Conservation (phyloP, 2,113 vertebrate species). For the Notarius lentiginosus region DNA sequence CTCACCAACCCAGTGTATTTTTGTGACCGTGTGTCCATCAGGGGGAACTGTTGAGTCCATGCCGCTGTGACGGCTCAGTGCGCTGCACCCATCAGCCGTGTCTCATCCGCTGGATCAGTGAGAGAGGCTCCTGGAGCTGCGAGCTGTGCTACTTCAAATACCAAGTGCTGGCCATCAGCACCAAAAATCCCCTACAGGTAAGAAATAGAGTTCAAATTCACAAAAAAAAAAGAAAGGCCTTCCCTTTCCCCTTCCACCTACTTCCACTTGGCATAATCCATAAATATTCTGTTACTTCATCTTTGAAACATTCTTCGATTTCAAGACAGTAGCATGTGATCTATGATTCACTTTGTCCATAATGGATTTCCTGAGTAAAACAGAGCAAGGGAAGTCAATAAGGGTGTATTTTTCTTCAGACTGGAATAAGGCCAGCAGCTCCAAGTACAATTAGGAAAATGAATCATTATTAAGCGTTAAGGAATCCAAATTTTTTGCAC, state of each 20-base stretch:
- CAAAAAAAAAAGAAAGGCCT: background rate
- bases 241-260: background rate
- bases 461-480: background rate
- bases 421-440: background rate
- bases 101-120: constrained; percentile 92
- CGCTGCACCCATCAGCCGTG: constrained; percentile 91
- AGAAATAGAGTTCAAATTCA: background rate
- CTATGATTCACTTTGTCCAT: background rate
- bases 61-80: constrained; percentile 85
- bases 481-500: background rate
- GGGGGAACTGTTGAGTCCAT: constrained; percentile 89
- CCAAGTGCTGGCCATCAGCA: constrained; percentile 92
- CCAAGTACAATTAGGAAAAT: constrained; percentile 19
- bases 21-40: constrained; percentile 54
- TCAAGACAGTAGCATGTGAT: background rate
- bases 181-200: constrained; percentile 93
- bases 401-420: background rate
- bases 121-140: constrained; percentile 91
- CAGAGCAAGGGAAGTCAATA: constrained; percentile 1
- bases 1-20: background rate
- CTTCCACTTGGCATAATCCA: background rate
- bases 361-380: constrained; percentile 26
- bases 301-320: background rate
- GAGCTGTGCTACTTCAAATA: constrained; percentile 96
- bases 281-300: background rate